Conservation (phyloP, 37 sponge, comb jelly and placozoan species). For the Chondrosia reniformis region DNA sequence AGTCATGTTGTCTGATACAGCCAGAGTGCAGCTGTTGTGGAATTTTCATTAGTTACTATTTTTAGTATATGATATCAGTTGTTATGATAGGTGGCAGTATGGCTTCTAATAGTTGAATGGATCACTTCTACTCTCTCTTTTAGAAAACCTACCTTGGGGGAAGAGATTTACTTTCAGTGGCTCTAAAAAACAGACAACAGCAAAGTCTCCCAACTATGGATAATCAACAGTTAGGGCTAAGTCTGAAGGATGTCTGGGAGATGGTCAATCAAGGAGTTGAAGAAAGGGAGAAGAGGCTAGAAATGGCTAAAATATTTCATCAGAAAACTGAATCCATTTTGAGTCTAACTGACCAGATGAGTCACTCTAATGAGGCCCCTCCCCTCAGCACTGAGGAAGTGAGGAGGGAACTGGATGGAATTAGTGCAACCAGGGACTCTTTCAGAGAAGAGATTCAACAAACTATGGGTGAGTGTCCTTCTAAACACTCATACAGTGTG, state of each 20-base stretch:
- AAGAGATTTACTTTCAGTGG: slow-evolving; percentile 50
- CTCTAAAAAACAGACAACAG: slow-evolving; percentile 35
- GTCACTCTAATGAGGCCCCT: neutral
- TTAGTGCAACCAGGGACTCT: neutral
- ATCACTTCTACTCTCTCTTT: no score
- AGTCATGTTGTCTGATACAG: no score
- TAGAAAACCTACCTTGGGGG: slow-evolving; percentile 32
- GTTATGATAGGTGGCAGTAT: no score
- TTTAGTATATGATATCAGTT: no score
- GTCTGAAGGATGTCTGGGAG: slow-evolving; percentile 36
- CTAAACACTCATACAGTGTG: no score
- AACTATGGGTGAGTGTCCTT: slow-evolving; percentile 4
- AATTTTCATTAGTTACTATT: no score
- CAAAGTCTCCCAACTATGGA: slow-evolving; percentile 12
- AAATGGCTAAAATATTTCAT: slow-evolving; percentile 2
- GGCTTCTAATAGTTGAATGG: no score
- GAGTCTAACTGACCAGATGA: neutral
- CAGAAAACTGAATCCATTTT: neutral
- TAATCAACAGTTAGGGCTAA: slow-evolving; percentile 8
- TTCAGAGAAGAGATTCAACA: neutral
- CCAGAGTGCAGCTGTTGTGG: no score
- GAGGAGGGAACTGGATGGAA: neutral
- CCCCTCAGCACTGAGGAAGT: neutral
- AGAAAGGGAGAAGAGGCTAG: slow-evolving; percentile 19
- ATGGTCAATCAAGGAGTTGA: neutral